Base-by-base conservation (phyloP, 2,797 vertebrate genomes). In the Schizopygopsis pylzovi region DNA sequence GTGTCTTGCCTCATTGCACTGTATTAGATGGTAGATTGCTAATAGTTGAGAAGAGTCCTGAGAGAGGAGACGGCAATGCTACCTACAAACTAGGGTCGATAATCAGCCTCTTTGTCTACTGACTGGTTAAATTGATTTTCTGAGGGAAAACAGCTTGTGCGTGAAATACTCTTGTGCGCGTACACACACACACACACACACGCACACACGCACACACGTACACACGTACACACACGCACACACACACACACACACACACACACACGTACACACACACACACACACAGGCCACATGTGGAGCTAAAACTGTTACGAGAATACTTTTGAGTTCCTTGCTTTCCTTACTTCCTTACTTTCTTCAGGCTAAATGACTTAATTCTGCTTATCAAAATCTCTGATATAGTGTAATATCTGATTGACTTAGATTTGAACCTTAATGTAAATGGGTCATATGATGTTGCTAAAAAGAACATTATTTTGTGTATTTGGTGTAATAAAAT, bases 1-100 rank as follows among this genome's bases (percentile, higher is more conserved):
- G 20, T 39, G 43, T 52, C 73, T 63, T 65, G 86, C 81, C 81
- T 89, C 72, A 82, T 90, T 89, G 86, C 70, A 80, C 68, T 85
- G 47, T 47, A 84, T 91, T 89, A 85, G 79, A 63, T 83, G 84
- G 81, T 79, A 81, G 73, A 87, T 83, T 86, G 59, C 80, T 90
- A 85, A 89, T 87, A 83, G 71, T 81, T 0, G 4, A 85, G 22
- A 39, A 73, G 6, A 56, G 61, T 37, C 80, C 65, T 37, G 28
- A 56, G 84, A 61, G 49, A 79, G 82, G 76, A 77, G 79, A 84
- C 10, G 41, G 76, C 56, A 45, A 76, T 63, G 49, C 79, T 82
- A 49, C 59, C 75, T 39, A 78, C 81, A 75, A 77, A 87, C n/a
- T 45, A 28, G 33, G 63, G 43, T 85, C 84, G 41, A 83, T 88